phyloP scores from a whole-genome alignment of 2,113 vertebrate species.

The Chrysemys picta region DNA sequence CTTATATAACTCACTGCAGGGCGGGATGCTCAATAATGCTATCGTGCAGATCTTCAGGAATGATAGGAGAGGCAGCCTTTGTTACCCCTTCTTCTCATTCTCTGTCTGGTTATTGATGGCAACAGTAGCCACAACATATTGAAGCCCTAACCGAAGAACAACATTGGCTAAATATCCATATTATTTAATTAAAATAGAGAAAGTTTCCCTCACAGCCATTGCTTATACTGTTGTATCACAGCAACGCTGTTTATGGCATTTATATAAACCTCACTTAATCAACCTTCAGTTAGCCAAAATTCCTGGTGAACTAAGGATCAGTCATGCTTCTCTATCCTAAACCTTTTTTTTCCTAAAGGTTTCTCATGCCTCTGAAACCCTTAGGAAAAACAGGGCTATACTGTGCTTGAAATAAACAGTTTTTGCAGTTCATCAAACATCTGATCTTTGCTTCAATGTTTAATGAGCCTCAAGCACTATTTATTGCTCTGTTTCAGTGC shows the following conservation, averaged over 20 bases:
- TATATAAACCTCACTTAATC: background rate
- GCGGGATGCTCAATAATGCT: no score
- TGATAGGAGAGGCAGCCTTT: no score
- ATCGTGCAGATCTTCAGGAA: no score
- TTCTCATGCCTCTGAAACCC: background rate
- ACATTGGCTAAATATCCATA: background rate
- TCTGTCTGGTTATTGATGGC: background rate
- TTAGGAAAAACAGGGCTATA: background rate
- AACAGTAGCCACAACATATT: background rate
- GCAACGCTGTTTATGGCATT: background rate
- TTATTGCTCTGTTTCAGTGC: background rate
- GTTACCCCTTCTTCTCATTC: background rate
- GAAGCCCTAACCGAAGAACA: background rate
- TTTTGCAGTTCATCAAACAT: background rate
- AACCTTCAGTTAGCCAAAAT: background rate
- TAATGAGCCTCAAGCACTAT: background rate
- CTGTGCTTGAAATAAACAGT: background rate
- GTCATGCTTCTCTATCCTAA: background rate
- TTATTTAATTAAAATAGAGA: background rate
- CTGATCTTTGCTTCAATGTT: background rate
- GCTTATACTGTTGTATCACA: background rate
- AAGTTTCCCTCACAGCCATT: background rate
- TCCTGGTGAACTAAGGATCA: background rate
- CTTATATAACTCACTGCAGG: no score
- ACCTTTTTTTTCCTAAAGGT: background rate